Base-by-base conservation (phyloP, 2,113 vertebrate species). In the Platichthys stellatus region DNA sequence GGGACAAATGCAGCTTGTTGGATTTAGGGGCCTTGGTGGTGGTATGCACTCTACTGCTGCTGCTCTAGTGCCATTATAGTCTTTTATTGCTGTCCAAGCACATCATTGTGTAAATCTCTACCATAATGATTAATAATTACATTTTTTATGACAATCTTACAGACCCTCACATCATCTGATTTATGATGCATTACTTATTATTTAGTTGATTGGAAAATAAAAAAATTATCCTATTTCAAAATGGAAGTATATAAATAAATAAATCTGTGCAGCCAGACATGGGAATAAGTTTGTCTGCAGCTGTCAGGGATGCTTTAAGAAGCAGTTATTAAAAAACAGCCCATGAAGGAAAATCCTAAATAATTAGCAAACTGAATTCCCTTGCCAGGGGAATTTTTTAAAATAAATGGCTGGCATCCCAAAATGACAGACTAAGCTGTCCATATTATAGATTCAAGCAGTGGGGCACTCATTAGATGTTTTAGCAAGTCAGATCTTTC, bases 281-380 rank as follows among this genome's bases (percentile, higher is more conserved):
- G 45, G 24, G 69, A 70, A 40, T 62, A 69, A 71, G 83, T 73
- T 59, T 83, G 76, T 74, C 21, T 10, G 28, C 75, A 90, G 72
- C 76, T 84, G 87, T 78, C 80, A 80, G 61, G 20, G 63, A 85
- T 74, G 54, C 77, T 88, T 87, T 63, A 75, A 81, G 74, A 76
- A 63, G 53, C 68, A 65, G 49, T 65, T 80, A 79, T 66, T 74
- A 72, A 73, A 76, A 74, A 85, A 77, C 63, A 76, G 63, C 60
- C 59, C 67, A 83, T 73, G 68, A 57, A 75, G 74, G 35, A 73
- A 72, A 76, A 81, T 64, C 54, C 63, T 17, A 73, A 71, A 89
- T 58, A 90, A 90, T 85, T 83, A 89, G 77, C 76, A 59, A 80
- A 83, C 57, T 81, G 75, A 82, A 81, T 23, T 74, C 56, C 59